phyloP scores from a whole-genome alignment of 2,888 invertebrate genomes.

The Dendrolimus houi region DNA sequence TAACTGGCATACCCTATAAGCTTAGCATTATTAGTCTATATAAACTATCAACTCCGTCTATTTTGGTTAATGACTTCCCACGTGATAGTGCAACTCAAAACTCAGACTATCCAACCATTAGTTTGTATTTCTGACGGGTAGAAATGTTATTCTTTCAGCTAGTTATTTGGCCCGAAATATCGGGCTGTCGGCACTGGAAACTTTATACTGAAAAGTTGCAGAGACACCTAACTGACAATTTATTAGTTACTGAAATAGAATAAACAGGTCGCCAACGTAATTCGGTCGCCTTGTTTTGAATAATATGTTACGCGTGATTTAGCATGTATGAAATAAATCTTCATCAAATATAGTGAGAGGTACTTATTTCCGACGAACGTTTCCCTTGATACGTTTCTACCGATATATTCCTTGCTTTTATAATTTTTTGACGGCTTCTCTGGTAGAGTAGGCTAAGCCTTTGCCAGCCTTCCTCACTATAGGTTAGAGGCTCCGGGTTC shows the following conservation, averaged over 20 bases:
- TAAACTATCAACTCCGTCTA: conserved; percentile 16
- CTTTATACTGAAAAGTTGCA: conserved; percentile 61
- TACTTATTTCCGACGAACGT: conserved; percentile 20
- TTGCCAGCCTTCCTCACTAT: no score
- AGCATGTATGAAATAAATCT: conserved; percentile 51
- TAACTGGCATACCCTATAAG: conserved; percentile 13
- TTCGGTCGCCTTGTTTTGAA: conserved; percentile 35
- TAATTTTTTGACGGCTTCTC: no score
- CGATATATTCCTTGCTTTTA: neutral
- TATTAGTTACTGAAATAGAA: conserved; percentile 50
- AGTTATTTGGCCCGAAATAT: conserved; percentile 54
- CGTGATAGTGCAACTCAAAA: conserved; percentile 25
- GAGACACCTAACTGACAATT: conserved; percentile 39
- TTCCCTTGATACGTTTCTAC: conserved; percentile 18
- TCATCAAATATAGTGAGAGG: conserved; percentile 42
- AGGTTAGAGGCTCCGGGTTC: no score
- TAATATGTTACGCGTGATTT: conserved; percentile 43
- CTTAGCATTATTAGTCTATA: conserved; percentile 11
- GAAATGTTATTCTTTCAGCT: conserved; percentile 52
- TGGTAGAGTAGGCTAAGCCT: no score
- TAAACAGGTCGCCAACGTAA: conserved; percentile 14
- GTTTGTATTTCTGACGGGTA: conserved; percentile 44
- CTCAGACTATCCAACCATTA: conserved; percentile 15
- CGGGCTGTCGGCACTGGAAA: conserved; percentile 50
- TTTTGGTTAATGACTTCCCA: conserved; percentile 22